phyloP scores from a whole-genome alignment of 2,113 vertebrate genomes.

The Crocuta crocuta region DNA sequence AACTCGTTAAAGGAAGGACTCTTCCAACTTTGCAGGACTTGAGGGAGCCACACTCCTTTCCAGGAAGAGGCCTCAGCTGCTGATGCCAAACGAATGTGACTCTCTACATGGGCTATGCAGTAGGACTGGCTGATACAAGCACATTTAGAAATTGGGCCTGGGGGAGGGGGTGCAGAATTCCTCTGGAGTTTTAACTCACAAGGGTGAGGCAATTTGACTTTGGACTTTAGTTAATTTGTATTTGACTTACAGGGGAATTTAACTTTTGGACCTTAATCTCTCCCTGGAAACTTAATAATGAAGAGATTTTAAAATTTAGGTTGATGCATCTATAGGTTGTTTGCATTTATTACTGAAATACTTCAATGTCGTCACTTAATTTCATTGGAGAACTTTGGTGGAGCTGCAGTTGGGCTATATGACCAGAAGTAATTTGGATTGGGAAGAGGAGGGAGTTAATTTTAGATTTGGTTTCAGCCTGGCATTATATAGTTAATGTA shows the following conservation, averaged over 20 bases:
- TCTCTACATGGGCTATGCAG: not conserved
- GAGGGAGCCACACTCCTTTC: not conserved
- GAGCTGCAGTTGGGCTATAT: not conserved
- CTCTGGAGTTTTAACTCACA: constrained; percentile 11
- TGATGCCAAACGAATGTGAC: not conserved
- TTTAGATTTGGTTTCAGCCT: not conserved
- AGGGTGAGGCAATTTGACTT: constrained; percentile 17
- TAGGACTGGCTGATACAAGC: not conserved
- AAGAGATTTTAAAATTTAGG: constrained; percentile 26
- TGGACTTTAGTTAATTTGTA: constrained; percentile 25
- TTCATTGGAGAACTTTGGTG: not conserved
- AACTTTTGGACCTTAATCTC: not conserved
- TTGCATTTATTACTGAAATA: not conserved
- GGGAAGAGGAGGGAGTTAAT: not conserved
- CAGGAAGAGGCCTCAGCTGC: not conserved
- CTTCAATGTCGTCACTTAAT: constrained; percentile 5
- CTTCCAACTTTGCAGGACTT: not conserved
- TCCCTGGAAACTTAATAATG: constrained; percentile 53
- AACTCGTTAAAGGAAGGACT: not conserved
- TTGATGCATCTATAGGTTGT: not conserved
- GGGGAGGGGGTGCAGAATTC: not conserved
- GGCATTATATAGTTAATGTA: not conserved
- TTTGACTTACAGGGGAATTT: not conserved
- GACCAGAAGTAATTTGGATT: not conserved
- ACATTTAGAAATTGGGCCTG: not conserved